These are phyloP conservation scores for Drosophila kurseongensis DNA, from an alignment of 1,140 invertebrate genomes.

Conservation along the genomic window DNA sequence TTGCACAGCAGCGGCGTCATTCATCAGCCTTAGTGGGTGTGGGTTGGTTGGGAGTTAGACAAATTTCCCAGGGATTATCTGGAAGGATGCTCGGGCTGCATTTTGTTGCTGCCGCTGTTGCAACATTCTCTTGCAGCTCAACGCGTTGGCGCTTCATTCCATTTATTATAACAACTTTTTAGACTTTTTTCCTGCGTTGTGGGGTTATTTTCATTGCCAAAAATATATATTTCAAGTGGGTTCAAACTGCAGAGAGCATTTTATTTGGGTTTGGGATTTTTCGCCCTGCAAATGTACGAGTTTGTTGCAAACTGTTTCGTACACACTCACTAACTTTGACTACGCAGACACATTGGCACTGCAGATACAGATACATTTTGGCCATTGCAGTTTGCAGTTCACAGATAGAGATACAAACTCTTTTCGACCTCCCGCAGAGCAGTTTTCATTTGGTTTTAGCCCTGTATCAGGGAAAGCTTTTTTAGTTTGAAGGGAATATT, in stretches of 20 bases:
- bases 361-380: slow-evolving; percentile 40
- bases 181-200: slow-evolving; percentile 18
- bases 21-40: slow-evolving; percentile 66
- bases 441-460: slow-evolving; percentile 41
- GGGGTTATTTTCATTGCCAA: slow-evolving; percentile 71
- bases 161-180: slow-evolving; percentile 72
- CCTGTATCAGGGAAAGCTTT: slow-evolving; percentile 21
- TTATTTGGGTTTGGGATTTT: slow-evolving; percentile 74
- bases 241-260: slow-evolving; percentile 60
- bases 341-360: slow-evolving; percentile 37
- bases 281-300: slow-evolving; percentile 25
- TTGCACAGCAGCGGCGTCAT: slow-evolving; percentile 73
- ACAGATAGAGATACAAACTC: slow-evolving; percentile 35
- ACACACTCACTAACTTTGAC: slow-evolving; percentile 28
- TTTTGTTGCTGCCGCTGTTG: slow-evolving; percentile 48
- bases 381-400: slow-evolving; percentile 33
- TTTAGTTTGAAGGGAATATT: slow-evolving; percentile 1
- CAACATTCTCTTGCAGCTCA: slow-evolving; percentile 64
- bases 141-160: slow-evolving; percentile 69
- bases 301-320: slow-evolving; percentile 69
- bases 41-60: slow-evolving; percentile 50
- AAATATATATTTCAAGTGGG: slow-evolving; percentile 77
- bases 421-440: slow-evolving; percentile 32
- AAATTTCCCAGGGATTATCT: slow-evolving; percentile 74
- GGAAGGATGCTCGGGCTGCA: slow-evolving; percentile 40